Evolutionary conservation across 1,140 invertebrate genomes (phyloP), one percentile per base, ranked within the genome.

Genomic region (Tribolium castaneum): DNA sequence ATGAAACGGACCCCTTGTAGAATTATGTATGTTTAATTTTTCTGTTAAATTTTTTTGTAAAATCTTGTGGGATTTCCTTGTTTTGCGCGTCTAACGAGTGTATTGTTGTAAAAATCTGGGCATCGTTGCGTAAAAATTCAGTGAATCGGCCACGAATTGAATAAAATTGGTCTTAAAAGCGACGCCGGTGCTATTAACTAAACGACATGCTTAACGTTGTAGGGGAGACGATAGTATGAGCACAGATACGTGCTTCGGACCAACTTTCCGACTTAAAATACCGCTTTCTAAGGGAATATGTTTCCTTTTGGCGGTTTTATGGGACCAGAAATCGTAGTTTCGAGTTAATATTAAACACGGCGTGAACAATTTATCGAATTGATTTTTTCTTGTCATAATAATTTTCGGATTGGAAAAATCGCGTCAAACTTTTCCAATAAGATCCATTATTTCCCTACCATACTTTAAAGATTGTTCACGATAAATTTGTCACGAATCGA

Each of bases 401-500:
- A 30, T 30, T 30, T 3, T 30, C 1, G 25, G 19, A 12, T 45
- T 45, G 6, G 0, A 6, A 25, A 25, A 30, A 59, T 25, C 54
- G 19, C 30, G 16, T 30, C 7, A 59, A 59, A 59, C 6, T 59
- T 59, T 59, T 59, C 54, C 54, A 59, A 59, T 59, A 59, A 59
- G 19, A 30, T 59, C 54, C 54, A 56, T 56, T 56, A 56, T 56
- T 56, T 56, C 16, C 54, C 22, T 16, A 14, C 12, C 54, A 56
- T 56, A 56, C 12, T 56, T 56, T 59, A 59, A 14, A 59, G 54
- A 59, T 59, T 25, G 13, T 30, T 59, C 54, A 59, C 54, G 54
- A 59, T 59, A 59, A 59, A 59, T 59, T 59, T 59, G 10, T 19
- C 54, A 59, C 19, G 13, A 59, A 59, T 59, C 54, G 54, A 59